A percentile compares a stretch with the other conserved stretches of the same genome.
phyloP scores from a whole-genome alignment of 2,888 invertebrate genomes.

The Meteorus colon region DNA sequence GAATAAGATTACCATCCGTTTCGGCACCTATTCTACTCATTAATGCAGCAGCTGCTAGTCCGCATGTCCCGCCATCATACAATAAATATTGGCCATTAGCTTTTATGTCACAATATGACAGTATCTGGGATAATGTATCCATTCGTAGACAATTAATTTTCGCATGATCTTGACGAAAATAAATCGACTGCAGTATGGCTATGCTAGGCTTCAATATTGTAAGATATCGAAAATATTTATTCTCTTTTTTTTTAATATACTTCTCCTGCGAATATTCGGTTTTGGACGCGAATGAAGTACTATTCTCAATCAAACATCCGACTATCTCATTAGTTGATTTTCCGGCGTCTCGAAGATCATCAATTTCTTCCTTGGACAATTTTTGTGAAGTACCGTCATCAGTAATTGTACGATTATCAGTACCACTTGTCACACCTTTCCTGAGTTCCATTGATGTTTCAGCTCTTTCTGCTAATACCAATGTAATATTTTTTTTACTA shows the following conservation, averaged over 20 bases:
- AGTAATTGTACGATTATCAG: constrained; percentile 88
- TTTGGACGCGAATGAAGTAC: constrained; percentile 91
- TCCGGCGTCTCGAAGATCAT: constrained; percentile 84
- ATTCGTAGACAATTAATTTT: constrained; percentile 86
- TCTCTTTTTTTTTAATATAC: constrained; percentile 95
- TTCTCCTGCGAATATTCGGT: constrained; percentile 96
- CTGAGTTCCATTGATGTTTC: constrained; percentile 79
- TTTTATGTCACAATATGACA: constrained; percentile 87
- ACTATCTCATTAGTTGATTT: constrained; percentile 88
- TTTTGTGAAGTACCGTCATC: constrained; percentile 89
- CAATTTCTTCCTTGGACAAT: constrained; percentile 88
- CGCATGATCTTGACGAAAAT: constrained; percentile 84
- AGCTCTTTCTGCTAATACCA: constrained; percentile 74
- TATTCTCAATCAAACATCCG: constrained; percentile 90
- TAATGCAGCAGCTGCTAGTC: constrained; percentile 87
- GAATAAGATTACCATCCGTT: constrained; percentile 80
- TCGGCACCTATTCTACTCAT: constrained; percentile 83
- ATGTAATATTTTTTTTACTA: constrained; percentile 53
- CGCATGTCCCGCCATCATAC: constrained; percentile 92
- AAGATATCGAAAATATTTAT: constrained; percentile 91
- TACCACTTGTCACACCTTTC: constrained; percentile 79
- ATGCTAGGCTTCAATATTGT: constrained; percentile 87
- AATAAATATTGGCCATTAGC: constrained; percentile 85
- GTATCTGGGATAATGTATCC: constrained; percentile 92
- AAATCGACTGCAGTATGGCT: constrained; percentile 87